phyloP scores from a whole-genome alignment of 92 coral and sea anemone genomes.

The Bergia sp. region DNA sequence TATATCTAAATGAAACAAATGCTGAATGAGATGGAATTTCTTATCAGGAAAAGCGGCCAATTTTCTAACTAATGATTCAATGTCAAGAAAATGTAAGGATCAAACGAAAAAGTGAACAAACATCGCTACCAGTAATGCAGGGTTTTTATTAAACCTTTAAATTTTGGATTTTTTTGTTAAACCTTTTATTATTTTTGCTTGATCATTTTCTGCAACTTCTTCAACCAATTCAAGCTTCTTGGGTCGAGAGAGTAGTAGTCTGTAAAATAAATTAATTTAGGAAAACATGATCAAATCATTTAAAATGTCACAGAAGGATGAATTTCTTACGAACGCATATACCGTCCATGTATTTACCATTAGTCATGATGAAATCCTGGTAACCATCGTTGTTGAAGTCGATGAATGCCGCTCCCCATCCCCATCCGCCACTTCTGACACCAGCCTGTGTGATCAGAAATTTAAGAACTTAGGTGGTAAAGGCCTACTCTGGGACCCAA shows the following conservation, averaged over 20 bases:
- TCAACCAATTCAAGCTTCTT: too few species aligned
- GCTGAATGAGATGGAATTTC: too few species aligned
- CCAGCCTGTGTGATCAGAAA: constrained; percentile 68
- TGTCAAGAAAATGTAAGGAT: too few species aligned
- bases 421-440: constrained; percentile 91
- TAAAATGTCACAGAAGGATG: neutral
- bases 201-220: neutral
- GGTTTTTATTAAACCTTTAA: too few species aligned
- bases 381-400: constrained; percentile 93
- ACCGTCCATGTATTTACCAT: constrained; percentile 56
- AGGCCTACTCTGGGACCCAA: too few species aligned
- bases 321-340: neutral
- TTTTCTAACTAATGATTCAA: too few species aligned
- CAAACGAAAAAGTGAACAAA: too few species aligned
- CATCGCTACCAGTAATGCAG: too few species aligned
- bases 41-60: too few species aligned
- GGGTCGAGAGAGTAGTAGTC: neutral
- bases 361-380: constrained; percentile 81
- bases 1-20: too few species aligned
- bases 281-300: neutral
- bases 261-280: neutral
- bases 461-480: neutral
- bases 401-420: constrained; percentile 95
- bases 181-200: too few species aligned
- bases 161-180: too few species aligned